Evolutionary conservation across 2,888 invertebrate genomes (phyloP), one percentile per base, ranked within the genome.

Genomic region (Sympetrum striolatum): DNA sequence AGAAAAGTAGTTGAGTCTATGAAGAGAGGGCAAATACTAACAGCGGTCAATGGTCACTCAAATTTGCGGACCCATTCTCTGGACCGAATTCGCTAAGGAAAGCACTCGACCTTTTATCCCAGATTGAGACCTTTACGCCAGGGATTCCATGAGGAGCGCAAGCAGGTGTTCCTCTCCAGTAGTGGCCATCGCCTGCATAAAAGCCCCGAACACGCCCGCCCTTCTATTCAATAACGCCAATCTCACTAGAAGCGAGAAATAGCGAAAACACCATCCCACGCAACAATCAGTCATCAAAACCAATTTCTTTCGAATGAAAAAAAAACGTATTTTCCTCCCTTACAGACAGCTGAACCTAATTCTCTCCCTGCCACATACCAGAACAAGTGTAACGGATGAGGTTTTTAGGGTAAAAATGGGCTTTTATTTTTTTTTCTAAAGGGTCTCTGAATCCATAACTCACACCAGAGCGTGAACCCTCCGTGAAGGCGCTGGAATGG

Each of bases 381-480:
- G 82, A 82, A 82, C 82, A 82, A 82, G 82, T 82, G 82, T 82
- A 82, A 58, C 82, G 82, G 82, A 82, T 82, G 39, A 53, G 82
- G 82, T 82, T 82, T 53, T 82, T 25, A 53, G 53, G 82, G 82
- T 82, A 53, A 82, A 82, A 82, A 82, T 31, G 82, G 82, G 48
- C 53, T 53, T 39, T 82, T 25, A 53, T 53, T 82, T 81, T 81
- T 81, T n/a, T 82, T 81, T 82, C 31, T 82, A 31, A 35, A 82
- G 82, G 39, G 31, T 12, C 44, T 18, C 44, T 31, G 82, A 53
- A 31, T 53, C 82, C 82, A 82, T 82, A 82, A 82, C 82, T 82
- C 82, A 82, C 82, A n/a, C 82, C 1, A 73, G 73, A 2, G 73
- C 73, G 73, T 73, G 73, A 73, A n/a, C 73, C 73, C 73, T n/a